A percentile compares a stretch with the other conserved stretches of the same genome.
Conservation (phyloP, 2,113 vertebrate species). For the Sorex fumeus region DNA sequence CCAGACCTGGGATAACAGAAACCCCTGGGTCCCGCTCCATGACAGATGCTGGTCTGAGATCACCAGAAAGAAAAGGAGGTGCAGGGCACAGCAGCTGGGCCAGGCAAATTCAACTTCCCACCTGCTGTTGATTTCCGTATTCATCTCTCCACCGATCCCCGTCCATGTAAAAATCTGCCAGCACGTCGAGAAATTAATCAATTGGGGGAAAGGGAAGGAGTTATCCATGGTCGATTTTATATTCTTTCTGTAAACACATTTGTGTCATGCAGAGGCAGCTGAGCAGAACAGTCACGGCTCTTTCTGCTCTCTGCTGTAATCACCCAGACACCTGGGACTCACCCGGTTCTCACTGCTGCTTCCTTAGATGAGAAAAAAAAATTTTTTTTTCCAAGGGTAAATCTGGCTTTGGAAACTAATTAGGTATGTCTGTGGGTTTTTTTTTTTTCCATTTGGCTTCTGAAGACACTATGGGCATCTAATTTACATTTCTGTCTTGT, state of each 20-base stretch:
- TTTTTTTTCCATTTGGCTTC: slow-evolving; percentile 50
- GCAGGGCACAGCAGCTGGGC: slow-evolving; percentile 75
- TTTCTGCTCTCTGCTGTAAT: slow-evolving; percentile 62
- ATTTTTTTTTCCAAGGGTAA: slow-evolving; percentile 42
- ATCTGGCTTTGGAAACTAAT: slow-evolving; percentile 76
- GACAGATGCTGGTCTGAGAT: slow-evolving; percentile 79
- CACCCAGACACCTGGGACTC: slow-evolving; percentile 78
- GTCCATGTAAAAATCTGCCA: slow-evolving; percentile 74
- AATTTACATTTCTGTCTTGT: slow-evolving; percentile 74
- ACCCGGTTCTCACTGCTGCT: slow-evolving; percentile 50
- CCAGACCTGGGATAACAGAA: slow-evolving; percentile 61
- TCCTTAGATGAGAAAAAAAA: slow-evolving; percentile 60
- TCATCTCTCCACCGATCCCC: slow-evolving; percentile 65
- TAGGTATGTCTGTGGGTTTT: slow-evolving; percentile 51
- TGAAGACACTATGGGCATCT: neutral
- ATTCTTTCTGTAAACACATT: slow-evolving; percentile 81
- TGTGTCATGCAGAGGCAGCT: slow-evolving; percentile 74
- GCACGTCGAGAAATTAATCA: slow-evolving; percentile 82
- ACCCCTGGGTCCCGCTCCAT: slow-evolving; percentile 22
- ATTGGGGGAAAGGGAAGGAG: slow-evolving; percentile 68
- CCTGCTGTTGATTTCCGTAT: slow-evolving; percentile 80
- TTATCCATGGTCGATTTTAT: slow-evolving; percentile 74
- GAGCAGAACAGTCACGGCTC: slow-evolving; percentile 65
- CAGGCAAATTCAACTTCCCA: slow-evolving; percentile 77
- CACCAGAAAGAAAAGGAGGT: slow-evolving; percentile 70